These are phyloP conservation scores for Margaritifera margaritifera DNA, from an alignment of 2,888 invertebrate species.

Conservation along the genomic window DNA sequence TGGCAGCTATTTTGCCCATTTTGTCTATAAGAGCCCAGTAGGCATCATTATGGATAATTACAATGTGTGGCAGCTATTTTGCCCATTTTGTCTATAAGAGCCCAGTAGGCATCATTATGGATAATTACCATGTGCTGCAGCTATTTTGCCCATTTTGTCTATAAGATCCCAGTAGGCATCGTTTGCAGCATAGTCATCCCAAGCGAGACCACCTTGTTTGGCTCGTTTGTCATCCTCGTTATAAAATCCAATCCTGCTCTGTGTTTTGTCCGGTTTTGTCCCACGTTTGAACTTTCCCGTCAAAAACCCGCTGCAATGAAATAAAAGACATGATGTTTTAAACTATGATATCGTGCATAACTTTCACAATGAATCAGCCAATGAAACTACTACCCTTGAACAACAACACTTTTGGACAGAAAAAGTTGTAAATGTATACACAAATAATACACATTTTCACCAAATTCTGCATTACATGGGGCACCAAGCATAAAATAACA, in stretches of 20 bases:
- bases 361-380: too few relatives aligned
- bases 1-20: conserved; percentile 15
- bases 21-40: conserved; percentile 26
- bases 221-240: too few relatives aligned
- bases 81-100: conserved; percentile 13
- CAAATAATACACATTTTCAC: too few relatives aligned
- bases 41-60: conserved; percentile 9
- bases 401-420: too few relatives aligned
- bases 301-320: conserved; percentile 22
- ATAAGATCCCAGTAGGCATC: conserved; percentile 27
- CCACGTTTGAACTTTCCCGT: conserved; percentile 34
- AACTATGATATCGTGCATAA: too few relatives aligned
- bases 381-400: too few relatives aligned
- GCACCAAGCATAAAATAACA: too few relatives aligned
- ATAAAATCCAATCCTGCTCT: conserved; percentile 6
- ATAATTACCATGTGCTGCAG: conserved; percentile 17
- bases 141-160: conserved; percentile 13
- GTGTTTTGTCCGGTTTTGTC: conserved; percentile 1
- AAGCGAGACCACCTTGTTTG: conserved; percentile 6
- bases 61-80: conserved; percentile 15
- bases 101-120: background rate
- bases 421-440: too few relatives aligned
- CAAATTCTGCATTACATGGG: too few relatives aligned
- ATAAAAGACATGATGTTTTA: too few relatives aligned
- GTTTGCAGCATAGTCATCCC: conserved; percentile 22